phyloP scores from a whole-genome alignment of 2,888 invertebrate species.

The Lepidocyrtoides sp. region DNA sequence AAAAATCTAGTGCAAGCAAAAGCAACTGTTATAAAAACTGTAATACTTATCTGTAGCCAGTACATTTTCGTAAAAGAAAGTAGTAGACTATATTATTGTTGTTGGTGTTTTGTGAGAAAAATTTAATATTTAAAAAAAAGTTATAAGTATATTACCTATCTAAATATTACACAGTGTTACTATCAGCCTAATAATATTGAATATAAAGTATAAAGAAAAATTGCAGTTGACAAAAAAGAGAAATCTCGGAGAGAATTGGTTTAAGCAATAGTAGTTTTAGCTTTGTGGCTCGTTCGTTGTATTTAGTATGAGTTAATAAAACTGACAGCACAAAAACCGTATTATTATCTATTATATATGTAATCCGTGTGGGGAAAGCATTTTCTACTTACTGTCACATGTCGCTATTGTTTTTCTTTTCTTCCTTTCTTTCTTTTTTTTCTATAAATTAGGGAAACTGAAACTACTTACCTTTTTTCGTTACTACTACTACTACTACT shows the following conservation, averaged over 20 bases:
- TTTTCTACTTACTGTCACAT: constrained; percentile 33
- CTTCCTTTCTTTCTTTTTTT: background rate
- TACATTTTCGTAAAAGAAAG: background rate
- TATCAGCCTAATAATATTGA: constrained; percentile 63
- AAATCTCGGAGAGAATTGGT: constrained; percentile 69
- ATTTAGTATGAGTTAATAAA: constrained; percentile 79
- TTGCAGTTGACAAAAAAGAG: background rate
- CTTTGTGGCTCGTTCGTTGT: constrained; percentile 77
- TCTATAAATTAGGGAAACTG: background rate
- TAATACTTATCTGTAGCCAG: constrained; percentile 38
- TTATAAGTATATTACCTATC: constrained; percentile 8
- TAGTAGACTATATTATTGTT: constrained; percentile 43
- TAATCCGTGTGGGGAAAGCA: constrained; percentile 64
- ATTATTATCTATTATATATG: constrained; percentile 6
- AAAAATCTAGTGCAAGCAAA: constrained; percentile 26
- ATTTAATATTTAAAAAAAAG: constrained; percentile 66
- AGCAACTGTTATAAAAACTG: background rate
- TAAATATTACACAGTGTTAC: constrained; percentile 52
- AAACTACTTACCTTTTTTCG: background rate
- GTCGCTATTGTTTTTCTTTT: background rate
- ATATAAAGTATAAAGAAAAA: constrained; percentile 40
- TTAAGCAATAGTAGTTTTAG: constrained; percentile 72
- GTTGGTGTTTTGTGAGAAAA: constrained; percentile 76
- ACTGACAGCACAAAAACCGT: constrained; percentile 78
- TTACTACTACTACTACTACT: background rate